phyloP scores from a whole-genome alignment of 1,140 invertebrate genomes.

The Eriosoma lanigerum region DNA sequence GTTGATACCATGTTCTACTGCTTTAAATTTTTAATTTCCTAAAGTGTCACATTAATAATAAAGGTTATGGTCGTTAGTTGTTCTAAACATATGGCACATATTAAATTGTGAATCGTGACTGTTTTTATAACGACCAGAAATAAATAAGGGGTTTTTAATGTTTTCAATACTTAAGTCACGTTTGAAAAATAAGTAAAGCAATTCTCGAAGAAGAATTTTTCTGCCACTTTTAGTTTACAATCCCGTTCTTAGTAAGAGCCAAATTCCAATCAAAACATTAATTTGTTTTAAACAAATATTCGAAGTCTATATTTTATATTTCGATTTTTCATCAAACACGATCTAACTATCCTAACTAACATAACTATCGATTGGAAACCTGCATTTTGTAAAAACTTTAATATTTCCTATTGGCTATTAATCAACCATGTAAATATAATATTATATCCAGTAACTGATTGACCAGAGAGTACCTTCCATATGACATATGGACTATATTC shows the following conservation, averaged over 20 bases:
- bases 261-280: conserved; percentile 18
- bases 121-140: not conserved
- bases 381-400: no score
- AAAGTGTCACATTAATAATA: not conserved
- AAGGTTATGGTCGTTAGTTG: not conserved
- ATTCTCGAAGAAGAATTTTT: no score
- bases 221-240: not conserved
- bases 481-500: no score
- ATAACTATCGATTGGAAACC: not conserved
- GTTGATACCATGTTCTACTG: no score
- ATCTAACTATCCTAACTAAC: no score
- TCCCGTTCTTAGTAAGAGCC: not conserved
- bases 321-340: conserved; percentile 6
- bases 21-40: conserved; percentile 7
- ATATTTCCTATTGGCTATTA: no score
- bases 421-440: no score
- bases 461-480: no score
- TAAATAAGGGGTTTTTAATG: not conserved
- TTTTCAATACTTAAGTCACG: conserved; percentile 25
- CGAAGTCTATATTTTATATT: not conserved
- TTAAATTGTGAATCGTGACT: not conserved
- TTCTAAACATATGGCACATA: no score
- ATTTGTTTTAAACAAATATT: not conserved
- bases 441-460: no score
- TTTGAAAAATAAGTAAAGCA: conserved; percentile 13